Conservation (phyloP, 1,140 invertebrate species). For the Drosophila pseudoananassae region DNA sequence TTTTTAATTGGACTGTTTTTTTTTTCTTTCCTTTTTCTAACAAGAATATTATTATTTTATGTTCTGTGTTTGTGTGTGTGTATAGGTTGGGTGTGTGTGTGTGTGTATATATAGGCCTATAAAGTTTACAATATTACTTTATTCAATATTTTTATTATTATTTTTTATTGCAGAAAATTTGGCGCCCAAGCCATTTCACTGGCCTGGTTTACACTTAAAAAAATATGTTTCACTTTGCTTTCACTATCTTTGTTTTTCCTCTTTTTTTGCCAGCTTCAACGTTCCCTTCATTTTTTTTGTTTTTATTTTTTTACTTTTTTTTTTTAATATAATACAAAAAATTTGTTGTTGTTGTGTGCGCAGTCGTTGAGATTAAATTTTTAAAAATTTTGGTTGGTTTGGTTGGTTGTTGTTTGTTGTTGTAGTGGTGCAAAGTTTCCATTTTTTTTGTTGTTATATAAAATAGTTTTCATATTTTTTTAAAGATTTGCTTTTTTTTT, state of each 20-base stretch:
- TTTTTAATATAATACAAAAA: conserved; percentile 73
- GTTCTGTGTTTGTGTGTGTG: conserved; percentile 31
- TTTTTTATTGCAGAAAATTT: conserved; percentile 78
- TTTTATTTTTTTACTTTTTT: conserved; percentile 14
- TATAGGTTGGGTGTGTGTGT: conserved; percentile 34
- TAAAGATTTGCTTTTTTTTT: conserved; percentile 3
- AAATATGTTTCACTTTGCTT: conserved; percentile 64
- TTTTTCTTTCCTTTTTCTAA: conserved; percentile 12
- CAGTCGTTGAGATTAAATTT: conserved; percentile 75
- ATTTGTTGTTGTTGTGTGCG: conserved; percentile 80
- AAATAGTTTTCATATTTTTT: conserved; percentile 34
- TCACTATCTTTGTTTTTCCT: conserved; percentile 14
- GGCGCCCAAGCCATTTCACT: conserved; percentile 59
- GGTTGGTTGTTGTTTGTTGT: conserved; percentile 47
- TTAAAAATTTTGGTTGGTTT: conserved; percentile 38
- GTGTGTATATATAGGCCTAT: conserved; percentile 49
- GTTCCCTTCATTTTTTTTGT: conserved; percentile 27
- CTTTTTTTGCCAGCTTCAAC: conserved; percentile 4
- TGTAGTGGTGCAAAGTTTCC: conserved; percentile 40
- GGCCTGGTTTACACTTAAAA: conserved; percentile 74
- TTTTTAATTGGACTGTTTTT: conserved; percentile 29
- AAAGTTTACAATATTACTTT: conserved; percentile 59
- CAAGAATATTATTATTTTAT: conserved; percentile 14
- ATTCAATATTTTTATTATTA: conserved; percentile 34
- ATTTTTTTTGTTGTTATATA: conserved; percentile 40